Evolutionary conservation across 2,797 vertebrate genomes (phyloP).

Genomic region (Hypotaenidia okinawae): DNA sequence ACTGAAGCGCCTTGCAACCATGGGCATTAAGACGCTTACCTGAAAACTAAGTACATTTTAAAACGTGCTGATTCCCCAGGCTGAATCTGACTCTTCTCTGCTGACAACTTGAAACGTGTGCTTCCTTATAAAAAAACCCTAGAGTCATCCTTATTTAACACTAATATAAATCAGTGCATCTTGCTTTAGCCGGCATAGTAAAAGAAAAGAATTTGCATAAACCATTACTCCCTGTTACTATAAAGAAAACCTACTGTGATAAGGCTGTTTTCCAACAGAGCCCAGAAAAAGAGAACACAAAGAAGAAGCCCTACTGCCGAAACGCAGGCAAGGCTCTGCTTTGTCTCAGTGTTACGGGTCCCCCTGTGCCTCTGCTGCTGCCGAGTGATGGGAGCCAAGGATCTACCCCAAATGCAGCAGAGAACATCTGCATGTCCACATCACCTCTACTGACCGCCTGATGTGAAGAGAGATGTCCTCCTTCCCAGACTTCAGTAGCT

Average conservation of each 20-base stretch:
- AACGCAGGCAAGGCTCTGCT: neutral
- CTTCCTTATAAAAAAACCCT: neutral
- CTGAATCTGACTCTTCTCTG: neutral
- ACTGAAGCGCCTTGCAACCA: neutral
- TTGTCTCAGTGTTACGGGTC: neutral
- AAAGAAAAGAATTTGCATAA: neutral
- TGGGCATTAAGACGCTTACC: neutral
- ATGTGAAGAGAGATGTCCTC: neutral
- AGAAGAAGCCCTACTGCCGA: neutral
- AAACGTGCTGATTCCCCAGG: neutral
- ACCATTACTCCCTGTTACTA: neutral
- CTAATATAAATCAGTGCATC: neutral
- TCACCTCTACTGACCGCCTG: neutral
- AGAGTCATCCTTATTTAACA: neutral
- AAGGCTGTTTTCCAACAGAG: neutral
- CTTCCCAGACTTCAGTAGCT: neutral
- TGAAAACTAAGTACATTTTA: neutral
- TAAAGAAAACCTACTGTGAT: neutral
- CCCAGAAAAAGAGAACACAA: neutral
- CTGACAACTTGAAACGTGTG: neutral
- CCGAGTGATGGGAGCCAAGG: neutral
- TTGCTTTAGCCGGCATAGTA: neutral
- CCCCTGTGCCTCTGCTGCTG: fast-evolving
- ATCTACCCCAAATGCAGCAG: neutral
- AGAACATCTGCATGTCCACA: fast-evolving